Percentiles rank a stretch among this genome's conserved stretches.
Evolutionary conservation across 2,113 vertebrate genomes (phyloP).

Genomic region (Atlantisia rogersi): DNA sequence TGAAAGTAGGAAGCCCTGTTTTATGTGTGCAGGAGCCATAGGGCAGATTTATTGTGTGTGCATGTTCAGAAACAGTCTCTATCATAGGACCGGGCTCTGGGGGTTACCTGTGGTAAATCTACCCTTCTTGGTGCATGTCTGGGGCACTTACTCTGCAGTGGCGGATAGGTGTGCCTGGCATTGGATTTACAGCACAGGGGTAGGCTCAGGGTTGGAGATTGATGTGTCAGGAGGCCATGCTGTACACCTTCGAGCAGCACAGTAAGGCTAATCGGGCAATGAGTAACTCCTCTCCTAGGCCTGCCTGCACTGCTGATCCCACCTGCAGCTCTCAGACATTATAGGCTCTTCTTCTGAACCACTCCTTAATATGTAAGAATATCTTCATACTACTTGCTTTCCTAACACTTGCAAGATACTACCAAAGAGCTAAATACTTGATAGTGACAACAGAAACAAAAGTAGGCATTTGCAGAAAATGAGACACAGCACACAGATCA

Average conservation of each 20-base stretch:
- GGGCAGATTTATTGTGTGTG: neutral
- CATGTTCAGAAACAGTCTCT: neutral
- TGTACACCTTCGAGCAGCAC: neutral
- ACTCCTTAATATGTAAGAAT: neutral
- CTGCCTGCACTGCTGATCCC: neutral
- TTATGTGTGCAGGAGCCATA: neutral
- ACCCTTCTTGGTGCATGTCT: neutral
- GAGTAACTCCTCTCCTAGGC: neutral
- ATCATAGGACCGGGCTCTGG: accelerated
- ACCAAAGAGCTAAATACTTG: neutral
- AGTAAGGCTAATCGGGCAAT: accelerated
- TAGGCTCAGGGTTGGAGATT: neutral
- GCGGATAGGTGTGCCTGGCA: neutral
- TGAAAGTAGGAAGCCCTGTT: neutral
- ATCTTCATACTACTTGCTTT: neutral
- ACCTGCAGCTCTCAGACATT: neutral
- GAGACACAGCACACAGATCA: neutral
- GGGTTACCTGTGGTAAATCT: neutral
- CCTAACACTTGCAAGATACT: neutral
- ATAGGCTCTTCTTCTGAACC: neutral
- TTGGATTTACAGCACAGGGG: neutral
- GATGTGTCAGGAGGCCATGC: accelerated
- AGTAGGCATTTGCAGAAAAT: neutral
- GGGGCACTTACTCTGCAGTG: neutral
- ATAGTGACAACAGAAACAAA: neutral